Evolutionary conservation across 2,797 vertebrate genomes (phyloP).

Genomic region (Sylvia borin): DNA sequence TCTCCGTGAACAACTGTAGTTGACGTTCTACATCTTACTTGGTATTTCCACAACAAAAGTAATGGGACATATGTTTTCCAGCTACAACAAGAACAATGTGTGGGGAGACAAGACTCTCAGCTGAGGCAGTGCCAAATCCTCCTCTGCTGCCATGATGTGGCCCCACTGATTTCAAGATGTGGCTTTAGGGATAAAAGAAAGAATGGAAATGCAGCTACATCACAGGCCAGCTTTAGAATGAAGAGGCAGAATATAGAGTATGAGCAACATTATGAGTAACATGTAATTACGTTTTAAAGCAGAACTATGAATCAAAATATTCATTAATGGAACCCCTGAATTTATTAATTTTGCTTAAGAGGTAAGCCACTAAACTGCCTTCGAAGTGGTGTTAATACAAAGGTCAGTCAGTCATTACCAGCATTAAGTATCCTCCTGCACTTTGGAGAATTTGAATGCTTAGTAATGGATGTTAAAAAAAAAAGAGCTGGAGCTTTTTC

Average conservation of each 20-base stretch:
- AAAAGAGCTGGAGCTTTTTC: not conserved
- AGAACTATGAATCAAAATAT: constrained; percentile 20
- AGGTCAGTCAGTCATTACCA: constrained; percentile 46
- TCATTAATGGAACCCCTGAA: constrained; percentile 18
- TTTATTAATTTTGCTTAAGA: constrained; percentile 57
- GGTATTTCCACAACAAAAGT: not conserved
- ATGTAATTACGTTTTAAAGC: constrained; percentile 7
- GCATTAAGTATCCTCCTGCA: not conserved
- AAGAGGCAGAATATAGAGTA: not conserved
- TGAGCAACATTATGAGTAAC: not conserved
- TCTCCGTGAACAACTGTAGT: not conserved
- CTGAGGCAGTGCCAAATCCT: not conserved
- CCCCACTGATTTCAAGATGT: constrained; percentile 57
- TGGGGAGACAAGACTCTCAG: not conserved
- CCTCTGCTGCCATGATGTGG: not conserved
- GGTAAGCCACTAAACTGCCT: constrained; percentile 46
- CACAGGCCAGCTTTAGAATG: not conserved
- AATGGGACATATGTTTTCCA: constrained; percentile 25
- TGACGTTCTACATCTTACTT: not conserved
- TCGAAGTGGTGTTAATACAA: constrained; percentile 36
- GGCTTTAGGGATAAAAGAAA: constrained; percentile 32
- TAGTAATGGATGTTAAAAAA: constrained; percentile 32
- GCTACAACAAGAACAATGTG: constrained; percentile 39
- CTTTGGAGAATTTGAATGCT: not conserved
- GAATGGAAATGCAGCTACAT: constrained; percentile 15